Conservation (phyloP, 2,888 invertebrate species). For the Pollenia amentaria region DNA sequence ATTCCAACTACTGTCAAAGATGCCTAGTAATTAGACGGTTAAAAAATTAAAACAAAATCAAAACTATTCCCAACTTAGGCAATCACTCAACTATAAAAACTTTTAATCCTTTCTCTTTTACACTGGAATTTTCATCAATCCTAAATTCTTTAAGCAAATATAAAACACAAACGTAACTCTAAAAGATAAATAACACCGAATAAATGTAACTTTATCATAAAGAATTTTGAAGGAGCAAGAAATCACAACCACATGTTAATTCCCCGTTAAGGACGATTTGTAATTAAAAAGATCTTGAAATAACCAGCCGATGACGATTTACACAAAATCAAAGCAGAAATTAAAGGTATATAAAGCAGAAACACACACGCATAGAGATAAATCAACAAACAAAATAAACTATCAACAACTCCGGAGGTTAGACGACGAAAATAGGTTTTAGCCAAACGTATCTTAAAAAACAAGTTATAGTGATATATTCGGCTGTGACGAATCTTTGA, state of each 20-base stretch:
- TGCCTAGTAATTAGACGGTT: too few species aligned
- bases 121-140: background rate
- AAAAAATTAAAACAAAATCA: too few species aligned
- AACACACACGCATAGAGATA: background rate
- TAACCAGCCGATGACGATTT: background rate
- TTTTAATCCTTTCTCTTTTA: background rate
- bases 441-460: background rate
- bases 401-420: background rate
- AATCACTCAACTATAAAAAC: background rate
- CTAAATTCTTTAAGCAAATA: conserved; percentile 11
- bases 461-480: background rate
- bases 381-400: conserved; percentile 2
- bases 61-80: background rate
- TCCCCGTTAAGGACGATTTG: background rate
- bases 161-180: background rate
- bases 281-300: conserved; percentile 19
- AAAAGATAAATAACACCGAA: conserved; percentile 22
- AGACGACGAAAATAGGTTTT: background rate
- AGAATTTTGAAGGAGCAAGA: background rate
- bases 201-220: conserved; percentile 1
- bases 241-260: conserved; percentile 34
- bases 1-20: background rate
- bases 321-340: background rate
- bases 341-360: background rate
- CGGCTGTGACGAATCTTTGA: too few species aligned